These are phyloP conservation scores for Automeris io DNA, from an alignment of 2,888 invertebrate species.

Conservation along the genomic window DNA sequence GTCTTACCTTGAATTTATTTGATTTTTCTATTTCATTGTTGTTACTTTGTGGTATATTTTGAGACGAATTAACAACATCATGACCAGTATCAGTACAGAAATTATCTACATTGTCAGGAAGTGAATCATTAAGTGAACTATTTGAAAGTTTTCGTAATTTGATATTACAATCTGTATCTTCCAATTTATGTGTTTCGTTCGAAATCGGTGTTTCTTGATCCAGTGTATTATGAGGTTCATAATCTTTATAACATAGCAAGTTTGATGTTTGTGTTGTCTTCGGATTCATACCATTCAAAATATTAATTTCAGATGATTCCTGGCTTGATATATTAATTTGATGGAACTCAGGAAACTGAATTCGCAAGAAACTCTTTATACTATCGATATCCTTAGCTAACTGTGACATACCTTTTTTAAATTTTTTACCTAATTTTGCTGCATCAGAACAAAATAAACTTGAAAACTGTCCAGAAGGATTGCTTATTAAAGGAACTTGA, in stretches of 20 bases:
- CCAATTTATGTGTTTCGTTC: neutral
- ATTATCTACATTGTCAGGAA: neutral
- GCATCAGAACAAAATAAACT: slow-evolving; percentile 21
- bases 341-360: neutral
- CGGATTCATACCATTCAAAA: neutral
- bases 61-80: neutral
- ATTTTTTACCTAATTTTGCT: slow-evolving; percentile 21
- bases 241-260: neutral
- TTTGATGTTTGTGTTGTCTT: neutral
- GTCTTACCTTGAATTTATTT: neutral
- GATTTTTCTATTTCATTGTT: neutral
- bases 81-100: too few species aligned
- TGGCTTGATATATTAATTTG: neutral
- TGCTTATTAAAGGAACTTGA: slow-evolving; percentile 1
- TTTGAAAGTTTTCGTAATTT: neutral
- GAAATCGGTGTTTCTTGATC: neutral
- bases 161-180: neutral
- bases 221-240: neutral
- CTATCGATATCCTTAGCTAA: slow-evolving; percentile 25
- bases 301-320: neutral
- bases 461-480: slow-evolving; percentile 7
- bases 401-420: slow-evolving; percentile 21
- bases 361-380: slow-evolving; percentile 26
- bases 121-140: neutral
- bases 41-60: neutral